Evolutionary conservation across 1,140 invertebrate species (phyloP).

Genomic region (Vanessa atalanta): DNA sequence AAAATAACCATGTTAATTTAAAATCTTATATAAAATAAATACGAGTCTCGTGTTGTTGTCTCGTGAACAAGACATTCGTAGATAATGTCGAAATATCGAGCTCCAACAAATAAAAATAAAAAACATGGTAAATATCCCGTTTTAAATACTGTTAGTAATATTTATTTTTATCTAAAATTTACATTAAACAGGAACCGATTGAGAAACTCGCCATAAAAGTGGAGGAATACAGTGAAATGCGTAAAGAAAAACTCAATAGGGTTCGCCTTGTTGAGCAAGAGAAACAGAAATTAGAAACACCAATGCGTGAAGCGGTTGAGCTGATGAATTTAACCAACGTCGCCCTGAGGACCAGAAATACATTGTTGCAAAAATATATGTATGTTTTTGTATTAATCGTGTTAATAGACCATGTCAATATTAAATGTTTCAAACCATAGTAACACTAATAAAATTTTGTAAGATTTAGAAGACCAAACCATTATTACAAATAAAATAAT

Average conservation of each 20-base stretch:
- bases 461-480: too few species aligned
- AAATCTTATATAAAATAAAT: too few species aligned
- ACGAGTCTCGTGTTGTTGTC: too few species aligned
- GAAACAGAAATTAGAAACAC: slow-evolving; percentile 90
- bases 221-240: slow-evolving; percentile 89
- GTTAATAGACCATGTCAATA: neutral
- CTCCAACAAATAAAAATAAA: too few species aligned
- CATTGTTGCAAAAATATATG: slow-evolving; percentile 86
- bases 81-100: too few species aligned
- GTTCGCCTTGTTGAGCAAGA: slow-evolving; percentile 95
- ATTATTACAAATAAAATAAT: too few species aligned
- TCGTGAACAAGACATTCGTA: too few species aligned
- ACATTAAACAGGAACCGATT: slow-evolving; percentile 85
- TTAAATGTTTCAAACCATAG: neutral
- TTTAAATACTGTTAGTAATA: too few species aligned
- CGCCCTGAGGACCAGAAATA: slow-evolving; percentile 85
- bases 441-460: too few species aligned
- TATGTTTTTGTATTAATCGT: slow-evolving; percentile 56
- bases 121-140: too few species aligned
- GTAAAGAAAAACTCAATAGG: slow-evolving; percentile 93
- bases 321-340: slow-evolving; percentile 91
- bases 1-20: too few species aligned
- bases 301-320: slow-evolving; percentile 92
- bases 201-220: slow-evolving; percentile 88
- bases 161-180: too few species aligned